A percentile compares a stretch with the other conserved stretches of the same genome.
Evolutionary conservation across 2,888 invertebrate species (phyloP).

Genomic region (Eremobia ochroleuca): DNA sequence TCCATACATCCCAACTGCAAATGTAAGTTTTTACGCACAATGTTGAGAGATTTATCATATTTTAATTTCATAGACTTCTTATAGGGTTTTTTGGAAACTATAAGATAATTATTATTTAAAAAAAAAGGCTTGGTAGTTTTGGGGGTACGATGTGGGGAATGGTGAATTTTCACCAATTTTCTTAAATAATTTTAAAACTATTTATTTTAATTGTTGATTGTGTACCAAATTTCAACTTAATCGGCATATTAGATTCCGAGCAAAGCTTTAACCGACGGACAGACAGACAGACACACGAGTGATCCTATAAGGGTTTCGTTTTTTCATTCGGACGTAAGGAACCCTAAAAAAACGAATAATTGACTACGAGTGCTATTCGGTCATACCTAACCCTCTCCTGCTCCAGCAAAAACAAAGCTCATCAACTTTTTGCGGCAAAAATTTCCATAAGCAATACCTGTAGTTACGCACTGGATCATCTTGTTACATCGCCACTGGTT

Average conservation of each 20-base stretch:
- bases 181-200: neutral
- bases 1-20: too few relatives aligned
- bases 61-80: neutral
- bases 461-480: constrained; percentile 55
- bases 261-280: neutral
- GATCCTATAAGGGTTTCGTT: neutral
- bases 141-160: too few relatives aligned
- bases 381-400: constrained; percentile 34
- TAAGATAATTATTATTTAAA: too few relatives aligned
- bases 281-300: neutral
- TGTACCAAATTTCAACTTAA: neutral
- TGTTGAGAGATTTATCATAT: too few relatives aligned
- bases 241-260: neutral
- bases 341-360: neutral
- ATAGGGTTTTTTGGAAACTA: neutral
- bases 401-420: constrained; percentile 43
- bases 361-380: neutral
- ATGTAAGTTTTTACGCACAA: too few relatives aligned
- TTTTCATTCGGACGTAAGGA: neutral
- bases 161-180: neutral
- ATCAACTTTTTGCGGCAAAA: constrained; percentile 53
- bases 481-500: constrained; percentile 52
- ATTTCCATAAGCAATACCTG: constrained; percentile 50
- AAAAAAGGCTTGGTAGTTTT: too few relatives aligned
- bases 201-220: neutral